Conservation (phyloP, 2,797 vertebrate genomes). For the Microctenopoma steveboyesi region DNA sequence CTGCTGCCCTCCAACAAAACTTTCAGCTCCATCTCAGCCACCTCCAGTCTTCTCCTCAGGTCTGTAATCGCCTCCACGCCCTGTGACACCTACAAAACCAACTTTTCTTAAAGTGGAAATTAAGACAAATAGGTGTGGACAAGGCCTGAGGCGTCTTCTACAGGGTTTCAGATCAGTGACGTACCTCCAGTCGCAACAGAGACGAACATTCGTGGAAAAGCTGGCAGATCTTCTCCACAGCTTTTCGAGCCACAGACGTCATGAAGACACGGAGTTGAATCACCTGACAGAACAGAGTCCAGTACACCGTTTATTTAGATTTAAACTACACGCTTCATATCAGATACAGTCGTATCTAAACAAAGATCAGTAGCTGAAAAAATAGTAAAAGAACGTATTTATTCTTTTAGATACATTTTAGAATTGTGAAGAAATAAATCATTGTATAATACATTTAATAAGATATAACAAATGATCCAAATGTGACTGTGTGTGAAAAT, state of each 20-base stretch:
- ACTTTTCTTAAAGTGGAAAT: neutral
- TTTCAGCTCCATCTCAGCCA: constrained; percentile 61
- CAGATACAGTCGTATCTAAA: too few relatives aligned
- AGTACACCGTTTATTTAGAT: neutral
- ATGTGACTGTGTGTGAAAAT: too few relatives aligned
- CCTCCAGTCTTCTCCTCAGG: constrained; percentile 67
- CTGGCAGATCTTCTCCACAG: constrained; percentile 75
- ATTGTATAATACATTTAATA: too few relatives aligned
- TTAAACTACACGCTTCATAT: neutral
- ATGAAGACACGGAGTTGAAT: constrained; percentile 70
- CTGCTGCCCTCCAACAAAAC: constrained; percentile 48
- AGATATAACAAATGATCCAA: too few relatives aligned
- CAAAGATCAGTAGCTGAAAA: neutral
- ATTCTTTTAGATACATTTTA: neutral
- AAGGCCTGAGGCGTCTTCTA: too few relatives aligned
- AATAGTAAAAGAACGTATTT: neutral
- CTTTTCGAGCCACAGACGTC: constrained; percentile 74
- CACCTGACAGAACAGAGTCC: constrained; percentile 53
- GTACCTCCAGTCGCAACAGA: constrained; percentile 67
- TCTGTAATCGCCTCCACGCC: constrained; percentile 54
- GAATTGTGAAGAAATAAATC: too few relatives aligned
- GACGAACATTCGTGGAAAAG: constrained; percentile 74
- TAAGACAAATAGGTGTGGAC: neutral
- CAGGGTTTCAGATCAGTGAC: neutral
- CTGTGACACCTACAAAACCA: constrained; percentile 47